A percentile compares a stretch with the other conserved stretches of the same genome.
phyloP scores from a whole-genome alignment of 2,113 vertebrate genomes.

The Aepyceros melampus region DNA sequence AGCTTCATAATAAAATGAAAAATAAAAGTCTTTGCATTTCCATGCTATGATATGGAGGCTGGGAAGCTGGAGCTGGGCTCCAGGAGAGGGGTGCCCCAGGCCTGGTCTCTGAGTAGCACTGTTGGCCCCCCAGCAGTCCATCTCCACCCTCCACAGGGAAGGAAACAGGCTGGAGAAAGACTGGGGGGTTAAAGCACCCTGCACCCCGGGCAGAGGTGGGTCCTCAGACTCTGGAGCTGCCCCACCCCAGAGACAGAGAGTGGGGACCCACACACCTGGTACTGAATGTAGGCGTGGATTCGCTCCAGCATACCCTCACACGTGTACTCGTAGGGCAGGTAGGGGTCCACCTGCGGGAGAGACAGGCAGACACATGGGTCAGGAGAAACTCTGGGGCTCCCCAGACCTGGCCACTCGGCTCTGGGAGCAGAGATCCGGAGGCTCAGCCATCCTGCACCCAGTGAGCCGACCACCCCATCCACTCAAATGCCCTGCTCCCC shows the following conservation, averaged over 20 bases:
- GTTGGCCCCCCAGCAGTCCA: neutral
- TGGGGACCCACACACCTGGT: slow-evolving; percentile 85
- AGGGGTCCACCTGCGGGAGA: slow-evolving; percentile 90
- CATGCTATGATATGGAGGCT: neutral
- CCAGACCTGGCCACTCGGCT: fast-evolving
- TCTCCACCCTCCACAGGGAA: neutral
- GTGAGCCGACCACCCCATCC: fast-evolving
- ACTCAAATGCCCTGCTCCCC: neutral
- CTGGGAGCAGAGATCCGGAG: neutral
- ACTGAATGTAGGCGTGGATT: slow-evolving; percentile 94
- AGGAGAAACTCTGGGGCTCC: neutral
- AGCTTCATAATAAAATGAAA: neutral
- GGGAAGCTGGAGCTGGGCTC: neutral
- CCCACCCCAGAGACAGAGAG: neutral
- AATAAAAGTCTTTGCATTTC: neutral
- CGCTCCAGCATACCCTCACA: slow-evolving; percentile 97
- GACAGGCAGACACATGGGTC: neutral
- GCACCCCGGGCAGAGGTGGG: neutral
- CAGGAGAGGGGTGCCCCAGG: neutral
- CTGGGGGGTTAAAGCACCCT: fast-evolving
- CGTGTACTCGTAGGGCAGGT: slow-evolving; percentile 96
- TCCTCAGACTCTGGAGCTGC: neutral
- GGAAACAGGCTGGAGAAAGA: neutral
- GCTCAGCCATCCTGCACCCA: neutral
- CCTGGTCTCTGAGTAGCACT: neutral